Percentiles rank a stretch among this genome's conserved stretches.
Conservation (phyloP, 2,888 invertebrate species). For the Xestia xanthographa region DNA sequence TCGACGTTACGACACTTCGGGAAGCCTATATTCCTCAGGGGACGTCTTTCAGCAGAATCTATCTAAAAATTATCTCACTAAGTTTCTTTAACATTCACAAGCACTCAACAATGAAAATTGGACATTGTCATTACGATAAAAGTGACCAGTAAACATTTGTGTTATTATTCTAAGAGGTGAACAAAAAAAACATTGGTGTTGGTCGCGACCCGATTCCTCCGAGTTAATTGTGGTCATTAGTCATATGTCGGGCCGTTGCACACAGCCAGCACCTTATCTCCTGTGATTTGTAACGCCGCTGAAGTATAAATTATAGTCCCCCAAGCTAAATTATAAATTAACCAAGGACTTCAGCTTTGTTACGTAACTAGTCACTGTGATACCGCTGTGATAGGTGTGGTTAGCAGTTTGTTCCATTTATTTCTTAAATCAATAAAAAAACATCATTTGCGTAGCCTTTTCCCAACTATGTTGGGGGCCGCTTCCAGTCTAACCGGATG, state of each 20-base stretch:
- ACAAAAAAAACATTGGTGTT: constrained; percentile 77
- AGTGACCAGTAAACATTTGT: constrained; percentile 71
- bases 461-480: not conserved
- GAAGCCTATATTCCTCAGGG: not conserved
- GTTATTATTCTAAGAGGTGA: constrained; percentile 76
- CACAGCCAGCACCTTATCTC: constrained; percentile 81
- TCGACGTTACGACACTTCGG: not conserved
- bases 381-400: constrained; percentile 29
- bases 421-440: not conserved
- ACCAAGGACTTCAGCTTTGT: constrained; percentile 70
- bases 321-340: constrained; percentile 75
- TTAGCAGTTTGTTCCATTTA: not conserved
- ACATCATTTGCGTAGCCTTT: not conserved
- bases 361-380: constrained; percentile 56
- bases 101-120: not conserved
- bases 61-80: not conserved
- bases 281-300: constrained; percentile 84
- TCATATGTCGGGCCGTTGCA: constrained; percentile 81
- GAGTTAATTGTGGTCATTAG: constrained; percentile 87
- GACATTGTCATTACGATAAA: not conserved
- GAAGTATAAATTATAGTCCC: constrained; percentile 82
- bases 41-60: not conserved
- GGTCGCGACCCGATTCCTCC: constrained; percentile 76
- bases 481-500: not conserved
- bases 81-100: not conserved